A percentile compares a stretch with the other conserved stretches of the same genome.
Evolutionary conservation across 2,888 invertebrate genomes (phyloP).

Genomic region (Diplazon laetatorius): DNA sequence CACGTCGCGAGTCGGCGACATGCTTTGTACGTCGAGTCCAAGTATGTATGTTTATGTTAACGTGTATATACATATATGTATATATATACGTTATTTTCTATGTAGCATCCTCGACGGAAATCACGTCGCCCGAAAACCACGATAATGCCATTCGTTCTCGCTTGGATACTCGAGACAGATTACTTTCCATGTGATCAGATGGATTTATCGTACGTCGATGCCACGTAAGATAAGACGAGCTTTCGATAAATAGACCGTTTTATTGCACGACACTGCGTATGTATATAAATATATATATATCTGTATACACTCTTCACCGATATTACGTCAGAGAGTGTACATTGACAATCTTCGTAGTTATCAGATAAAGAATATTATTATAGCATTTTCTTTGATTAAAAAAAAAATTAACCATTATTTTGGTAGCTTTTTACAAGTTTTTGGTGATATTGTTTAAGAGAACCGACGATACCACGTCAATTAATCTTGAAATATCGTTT

Average conservation of each 20-base stretch:
- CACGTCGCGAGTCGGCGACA: conserved; percentile 10
- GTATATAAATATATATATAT: no score
- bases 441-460: no score
- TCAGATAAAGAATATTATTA: no score
- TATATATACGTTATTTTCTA: conserved; percentile 1
- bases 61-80: no score
- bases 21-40: conserved; percentile 22
- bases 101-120: not conserved
- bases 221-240: conserved; percentile 19
- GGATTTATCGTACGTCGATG: conserved; percentile 39
- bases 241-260: conserved; percentile 24
- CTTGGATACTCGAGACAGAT: conserved; percentile 25
- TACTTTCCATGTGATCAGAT: conserved; percentile 40
- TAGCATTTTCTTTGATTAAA: no score
- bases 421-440: no score
- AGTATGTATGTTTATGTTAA: conserved; percentile 18
- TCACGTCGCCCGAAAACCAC: conserved; percentile 18
- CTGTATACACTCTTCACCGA: conserved; percentile 7
- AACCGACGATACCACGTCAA: no score
- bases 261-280: conserved; percentile 11
- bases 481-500: no score
- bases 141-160: conserved; percentile 27
- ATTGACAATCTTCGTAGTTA: conserved; percentile 4
- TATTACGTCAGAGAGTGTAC: not conserved
- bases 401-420: no score